These are phyloP conservation scores for Syngnathus typhle DNA, from an alignment of 2,113 vertebrate species.

Conservation along the genomic window DNA sequence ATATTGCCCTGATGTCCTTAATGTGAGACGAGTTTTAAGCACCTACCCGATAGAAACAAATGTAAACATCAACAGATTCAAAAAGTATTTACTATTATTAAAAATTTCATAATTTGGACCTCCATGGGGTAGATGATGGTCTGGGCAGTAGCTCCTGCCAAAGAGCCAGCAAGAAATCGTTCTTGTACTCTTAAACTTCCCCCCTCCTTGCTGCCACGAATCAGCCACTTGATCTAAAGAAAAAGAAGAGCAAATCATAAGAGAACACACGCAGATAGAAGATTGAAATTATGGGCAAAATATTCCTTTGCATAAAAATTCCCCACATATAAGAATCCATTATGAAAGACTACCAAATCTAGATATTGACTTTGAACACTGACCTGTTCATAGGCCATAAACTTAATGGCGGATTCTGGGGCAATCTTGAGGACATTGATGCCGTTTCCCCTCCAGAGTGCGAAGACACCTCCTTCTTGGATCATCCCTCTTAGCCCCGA, in stretches of 20 bases:
- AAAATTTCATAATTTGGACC: slow-evolving; percentile 56
- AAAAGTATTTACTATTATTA: neutral
- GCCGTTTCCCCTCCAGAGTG: slow-evolving; percentile 70
- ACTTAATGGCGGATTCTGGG: slow-evolving; percentile 91
- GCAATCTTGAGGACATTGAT: slow-evolving; percentile 82
- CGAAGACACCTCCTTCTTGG: slow-evolving; percentile 80
- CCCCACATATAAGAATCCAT: no score
- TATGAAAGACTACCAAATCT: neutral
- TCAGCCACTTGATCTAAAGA: slow-evolving; percentile 83
- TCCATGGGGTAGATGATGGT: slow-evolving; percentile 96
- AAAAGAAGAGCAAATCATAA: neutral
- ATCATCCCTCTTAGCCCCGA: slow-evolving; percentile 78
- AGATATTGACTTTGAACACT: neutral
- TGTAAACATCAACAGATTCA: neutral
- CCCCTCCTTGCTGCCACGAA: slow-evolving; percentile 72
- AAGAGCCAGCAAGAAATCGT: slow-evolving; percentile 87
- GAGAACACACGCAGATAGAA: neutral
- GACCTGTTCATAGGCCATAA: slow-evolving; percentile 96
- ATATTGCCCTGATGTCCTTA: slow-evolving; percentile 62
- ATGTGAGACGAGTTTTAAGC: slow-evolving; percentile 62
- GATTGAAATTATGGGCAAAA: neutral
- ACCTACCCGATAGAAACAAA: slow-evolving; percentile 34
- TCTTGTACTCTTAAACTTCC: slow-evolving; percentile 78
- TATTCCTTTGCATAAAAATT: neutral
- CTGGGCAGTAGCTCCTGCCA: slow-evolving; percentile 89